These are phyloP conservation scores for Ptilodon capucinus DNA, from an alignment of 2,888 invertebrate species.

Conservation along the genomic window DNA sequence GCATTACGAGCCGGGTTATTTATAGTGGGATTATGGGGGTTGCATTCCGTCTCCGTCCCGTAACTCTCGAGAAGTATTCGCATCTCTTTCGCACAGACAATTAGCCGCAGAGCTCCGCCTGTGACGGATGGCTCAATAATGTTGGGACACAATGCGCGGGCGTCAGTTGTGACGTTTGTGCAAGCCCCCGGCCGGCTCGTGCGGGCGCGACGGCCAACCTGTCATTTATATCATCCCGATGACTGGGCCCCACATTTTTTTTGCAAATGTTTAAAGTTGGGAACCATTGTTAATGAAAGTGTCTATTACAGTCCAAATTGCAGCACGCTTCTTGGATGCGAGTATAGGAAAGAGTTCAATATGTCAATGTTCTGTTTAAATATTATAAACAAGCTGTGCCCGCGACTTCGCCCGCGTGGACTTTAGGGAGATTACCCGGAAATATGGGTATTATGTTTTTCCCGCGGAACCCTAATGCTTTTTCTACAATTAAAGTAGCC, in stretches of 20 bases:
- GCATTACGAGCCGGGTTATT: slow-evolving; percentile 68
- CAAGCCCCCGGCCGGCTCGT: slow-evolving; percentile 25
- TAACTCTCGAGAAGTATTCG: slow-evolving; percentile 6
- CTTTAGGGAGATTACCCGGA: too few relatives aligned
- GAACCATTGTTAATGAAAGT: too few relatives aligned
- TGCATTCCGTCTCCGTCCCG: slow-evolving; percentile 36
- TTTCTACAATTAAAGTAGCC: too few relatives aligned
- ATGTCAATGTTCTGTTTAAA: too few relatives aligned
- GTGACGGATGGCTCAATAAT: slow-evolving; percentile 45
- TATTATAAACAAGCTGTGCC: too few relatives aligned
- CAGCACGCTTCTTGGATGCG: too few relatives aligned
- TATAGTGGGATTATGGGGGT: slow-evolving; percentile 63
- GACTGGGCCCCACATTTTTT: neutral
- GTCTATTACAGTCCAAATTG: too few relatives aligned
- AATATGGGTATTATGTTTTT: too few relatives aligned
- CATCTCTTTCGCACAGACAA: slow-evolving; percentile 47
- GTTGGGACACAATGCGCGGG: slow-evolving; percentile 4
- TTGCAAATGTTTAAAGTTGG: neutral
- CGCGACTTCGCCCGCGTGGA: too few relatives aligned
- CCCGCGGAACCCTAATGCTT: too few relatives aligned
- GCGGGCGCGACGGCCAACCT: neutral
- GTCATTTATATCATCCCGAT: neutral
- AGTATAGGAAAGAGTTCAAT: too few relatives aligned
- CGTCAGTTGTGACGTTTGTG: slow-evolving; percentile 13
- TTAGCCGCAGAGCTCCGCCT: slow-evolving; percentile 51